A percentile compares a stretch with the other conserved stretches of the same genome.
phyloP scores from a whole-genome alignment of 1,140 invertebrate species.

The Tenebrio molitor region DNA sequence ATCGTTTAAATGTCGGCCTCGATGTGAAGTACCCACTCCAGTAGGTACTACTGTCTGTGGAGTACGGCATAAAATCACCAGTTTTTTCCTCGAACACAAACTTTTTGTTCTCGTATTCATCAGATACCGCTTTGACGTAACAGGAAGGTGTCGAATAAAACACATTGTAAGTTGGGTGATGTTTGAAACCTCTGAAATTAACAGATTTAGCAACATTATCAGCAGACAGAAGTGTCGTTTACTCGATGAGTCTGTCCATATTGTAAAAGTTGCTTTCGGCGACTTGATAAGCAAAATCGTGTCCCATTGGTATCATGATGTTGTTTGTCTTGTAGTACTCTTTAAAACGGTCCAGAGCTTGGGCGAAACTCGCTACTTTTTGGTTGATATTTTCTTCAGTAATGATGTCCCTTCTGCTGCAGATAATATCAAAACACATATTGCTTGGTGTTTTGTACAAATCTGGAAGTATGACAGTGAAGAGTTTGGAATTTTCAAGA shows the following conservation, averaged over 20 bases:
- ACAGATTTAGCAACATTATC: too few species aligned
- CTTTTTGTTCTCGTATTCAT: slow-evolving; percentile 25
- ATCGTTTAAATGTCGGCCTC: slow-evolving; percentile 69
- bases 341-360: slow-evolving; percentile 44
- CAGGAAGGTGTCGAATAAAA: slow-evolving; percentile 86
- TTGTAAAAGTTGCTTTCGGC: slow-evolving; percentile 77
- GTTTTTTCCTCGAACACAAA: slow-evolving; percentile 66
- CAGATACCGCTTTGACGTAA: slow-evolving; percentile 76
- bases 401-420: slow-evolving; percentile 84
- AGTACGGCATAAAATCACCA: slow-evolving; percentile 85
- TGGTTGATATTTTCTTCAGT: slow-evolving; percentile 80
- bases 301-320: slow-evolving; percentile 59
- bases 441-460: slow-evolving; percentile 86
- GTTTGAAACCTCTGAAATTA: slow-evolving; percentile 11
- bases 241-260: slow-evolving; percentile 82
- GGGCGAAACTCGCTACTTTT: slow-evolving; percentile 68
- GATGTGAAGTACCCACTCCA: slow-evolving; percentile 92
- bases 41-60: slow-evolving; percentile 76
- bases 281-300: slow-evolving; percentile 67
- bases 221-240: slow-evolving; percentile 46
- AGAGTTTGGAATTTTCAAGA: slow-evolving; percentile 59
- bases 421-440: slow-evolving; percentile 90
- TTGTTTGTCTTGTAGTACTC: slow-evolving; percentile 55
- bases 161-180: slow-evolving; percentile 68
- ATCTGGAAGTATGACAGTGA: slow-evolving; percentile 80